A percentile compares a stretch with the other conserved stretches of the same genome.
phyloP scores from a whole-genome alignment of 2,797 vertebrate species.

The Coregonus sp. region DNA sequence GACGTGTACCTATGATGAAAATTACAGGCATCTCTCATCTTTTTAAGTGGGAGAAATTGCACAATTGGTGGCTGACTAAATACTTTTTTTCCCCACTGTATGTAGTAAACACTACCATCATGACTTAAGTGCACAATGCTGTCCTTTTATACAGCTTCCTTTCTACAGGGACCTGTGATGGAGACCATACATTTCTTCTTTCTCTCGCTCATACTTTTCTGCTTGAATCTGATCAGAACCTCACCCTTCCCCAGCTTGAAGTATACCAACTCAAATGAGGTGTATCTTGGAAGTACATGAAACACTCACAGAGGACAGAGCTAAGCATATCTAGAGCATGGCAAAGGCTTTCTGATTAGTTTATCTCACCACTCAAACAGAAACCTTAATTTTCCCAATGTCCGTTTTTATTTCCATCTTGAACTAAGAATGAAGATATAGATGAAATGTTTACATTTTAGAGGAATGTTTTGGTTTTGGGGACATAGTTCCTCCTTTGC shows the following conservation, averaged over 20 bases:
- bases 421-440: slow-evolving; percentile 17
- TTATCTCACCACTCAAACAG: slow-evolving; percentile 19
- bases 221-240: slow-evolving; percentile 42
- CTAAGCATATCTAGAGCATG: slow-evolving; percentile 49
- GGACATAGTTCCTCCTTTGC: background rate
- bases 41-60: no score
- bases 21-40: no score
- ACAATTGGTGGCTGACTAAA: no score
- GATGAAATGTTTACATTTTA: background rate
- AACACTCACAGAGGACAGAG: slow-evolving; percentile 39
- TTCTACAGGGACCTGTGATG: slow-evolving; percentile 20
- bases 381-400: slow-evolving; percentile 30
- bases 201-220: slow-evolving; percentile 28
- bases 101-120: slow-evolving; percentile 39
- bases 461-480: background rate
- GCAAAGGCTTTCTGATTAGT: slow-evolving; percentile 33
- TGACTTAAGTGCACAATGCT: slow-evolving; percentile 20
- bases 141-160: slow-evolving; percentile 33
- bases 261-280: slow-evolving; percentile 50
- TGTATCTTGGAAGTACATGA: slow-evolving; percentile 54
- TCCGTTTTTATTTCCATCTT: slow-evolving; percentile 26
- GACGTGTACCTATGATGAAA: no score
- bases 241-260: slow-evolving; percentile 33
- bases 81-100: background rate
- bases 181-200: slow-evolving; percentile 26